phyloP scores from a whole-genome alignment of 1,140 invertebrate genomes.

The Calliphora vicina region DNA sequence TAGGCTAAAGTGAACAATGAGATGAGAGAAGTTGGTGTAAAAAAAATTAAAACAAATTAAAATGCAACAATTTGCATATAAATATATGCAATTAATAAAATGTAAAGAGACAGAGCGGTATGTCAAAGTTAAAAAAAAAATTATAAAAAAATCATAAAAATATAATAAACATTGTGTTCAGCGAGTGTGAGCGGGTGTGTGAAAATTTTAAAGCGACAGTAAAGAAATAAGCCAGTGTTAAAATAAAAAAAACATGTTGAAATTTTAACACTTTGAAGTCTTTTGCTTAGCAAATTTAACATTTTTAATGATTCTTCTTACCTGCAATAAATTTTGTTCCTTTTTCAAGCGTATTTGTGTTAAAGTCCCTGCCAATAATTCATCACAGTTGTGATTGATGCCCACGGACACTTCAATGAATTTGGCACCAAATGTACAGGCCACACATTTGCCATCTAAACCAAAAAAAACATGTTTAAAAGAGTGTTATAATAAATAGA shows the following conservation, averaged over 20 bases:
- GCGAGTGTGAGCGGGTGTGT: background rate
- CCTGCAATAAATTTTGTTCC: conserved; percentile 69
- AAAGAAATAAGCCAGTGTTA: background rate
- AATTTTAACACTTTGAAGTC: background rate
- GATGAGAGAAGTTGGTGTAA: background rate
- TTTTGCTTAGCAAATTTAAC: background rate
- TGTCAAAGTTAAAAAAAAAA: too few relatives aligned
- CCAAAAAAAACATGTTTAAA: conserved; percentile 32
- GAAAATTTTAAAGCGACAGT: background rate
- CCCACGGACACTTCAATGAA: conserved; percentile 90
- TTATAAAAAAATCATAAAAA: background rate
- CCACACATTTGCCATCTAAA: conserved; percentile 85
- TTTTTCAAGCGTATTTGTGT: conserved; percentile 83
- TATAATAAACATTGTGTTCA: background rate
- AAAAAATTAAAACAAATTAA: background rate
- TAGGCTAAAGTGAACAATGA: conserved; percentile 29
- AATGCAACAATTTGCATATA: background rate
- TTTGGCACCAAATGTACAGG: conserved; percentile 84
- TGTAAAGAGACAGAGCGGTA: too few relatives aligned
- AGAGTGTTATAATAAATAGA: background rate
- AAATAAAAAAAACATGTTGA: background rate
- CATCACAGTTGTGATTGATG: conserved; percentile 90
- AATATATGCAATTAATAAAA: background rate
- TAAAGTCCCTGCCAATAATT: conserved; percentile 81
- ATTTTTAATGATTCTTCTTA: conserved; percentile 45